Evolutionary conservation across 2,113 vertebrate species (phyloP).

Genomic region (Bettongia penicillata): DNA sequence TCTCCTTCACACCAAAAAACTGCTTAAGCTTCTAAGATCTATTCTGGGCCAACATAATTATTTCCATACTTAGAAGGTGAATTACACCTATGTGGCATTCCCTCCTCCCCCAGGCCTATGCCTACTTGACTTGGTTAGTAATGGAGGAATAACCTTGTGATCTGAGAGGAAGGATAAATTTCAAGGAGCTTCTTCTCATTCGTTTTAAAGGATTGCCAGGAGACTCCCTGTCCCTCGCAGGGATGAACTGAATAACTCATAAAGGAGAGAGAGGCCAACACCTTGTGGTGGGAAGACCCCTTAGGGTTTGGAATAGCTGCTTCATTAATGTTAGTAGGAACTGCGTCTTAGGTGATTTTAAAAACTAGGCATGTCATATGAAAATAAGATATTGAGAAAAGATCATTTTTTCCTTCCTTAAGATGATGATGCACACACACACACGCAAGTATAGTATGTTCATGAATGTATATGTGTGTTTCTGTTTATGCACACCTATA

Average conservation of each 20-base stretch:
- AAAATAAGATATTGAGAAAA: background rate
- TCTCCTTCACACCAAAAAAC: slow-evolving; percentile 2
- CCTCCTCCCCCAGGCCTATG: background rate
- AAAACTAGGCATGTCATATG: background rate
- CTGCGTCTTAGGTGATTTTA: background rate
- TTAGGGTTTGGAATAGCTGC: background rate
- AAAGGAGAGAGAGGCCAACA: background rate
- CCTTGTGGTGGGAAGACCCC: background rate
- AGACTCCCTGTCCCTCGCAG: background rate
- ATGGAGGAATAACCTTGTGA: background rate
- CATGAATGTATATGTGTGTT: background rate
- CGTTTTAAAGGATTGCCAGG: background rate
- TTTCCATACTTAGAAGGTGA: slow-evolving; percentile 30
- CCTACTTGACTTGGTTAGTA: background rate
- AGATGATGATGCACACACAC: background rate
- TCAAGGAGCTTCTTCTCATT: background rate
- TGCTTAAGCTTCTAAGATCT: background rate
- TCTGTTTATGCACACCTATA: background rate
- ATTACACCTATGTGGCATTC: background rate
- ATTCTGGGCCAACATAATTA: background rate
- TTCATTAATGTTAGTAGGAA: background rate
- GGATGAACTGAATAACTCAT: background rate
- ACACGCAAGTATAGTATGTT: background rate
- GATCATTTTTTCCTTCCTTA: background rate
- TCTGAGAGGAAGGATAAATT: background rate